Conservation (phyloP, 1,140 invertebrate species). For the Laupala kohalensis region DNA sequence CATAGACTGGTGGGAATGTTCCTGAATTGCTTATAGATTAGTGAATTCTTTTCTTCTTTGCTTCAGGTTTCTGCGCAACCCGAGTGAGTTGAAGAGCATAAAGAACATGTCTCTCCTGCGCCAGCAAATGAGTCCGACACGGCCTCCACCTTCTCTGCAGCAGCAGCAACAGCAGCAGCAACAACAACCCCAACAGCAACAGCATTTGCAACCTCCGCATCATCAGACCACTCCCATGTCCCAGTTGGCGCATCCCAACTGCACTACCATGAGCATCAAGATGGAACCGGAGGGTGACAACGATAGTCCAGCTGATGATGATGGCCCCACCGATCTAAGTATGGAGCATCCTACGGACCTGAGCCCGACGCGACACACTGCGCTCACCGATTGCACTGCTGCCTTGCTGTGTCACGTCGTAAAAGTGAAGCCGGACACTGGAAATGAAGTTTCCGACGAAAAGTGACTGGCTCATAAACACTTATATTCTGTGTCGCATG, state of each 20-base stretch:
- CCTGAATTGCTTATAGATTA: too few species aligned
- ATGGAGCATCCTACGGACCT: slow-evolving; percentile 20
- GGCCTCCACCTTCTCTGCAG: slow-evolving; percentile 17
- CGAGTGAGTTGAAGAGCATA: slow-evolving; percentile 79
- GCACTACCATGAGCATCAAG: slow-evolving; percentile 13
- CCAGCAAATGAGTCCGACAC: slow-evolving; percentile 65
- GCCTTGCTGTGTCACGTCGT: neutral
- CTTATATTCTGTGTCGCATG: too few species aligned
- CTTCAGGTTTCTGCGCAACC: slow-evolving; percentile 71
- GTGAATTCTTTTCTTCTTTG: too few species aligned
- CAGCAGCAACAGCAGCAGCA: slow-evolving; percentile 12
- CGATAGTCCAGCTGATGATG: slow-evolving; percentile 15
- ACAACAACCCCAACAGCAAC: too few species aligned
- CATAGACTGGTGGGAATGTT: too few species aligned
- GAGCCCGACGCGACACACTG: neutral
- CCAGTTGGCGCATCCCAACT: neutral
- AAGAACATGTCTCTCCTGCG: slow-evolving; percentile 80
- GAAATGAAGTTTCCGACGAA: neutral
- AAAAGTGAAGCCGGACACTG: neutral
- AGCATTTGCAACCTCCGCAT: neutral
- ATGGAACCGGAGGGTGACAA: slow-evolving; percentile 11
- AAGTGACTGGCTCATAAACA: too few species aligned
- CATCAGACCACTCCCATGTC: neutral
- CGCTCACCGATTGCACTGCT: neutral
- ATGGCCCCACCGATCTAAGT: slow-evolving; percentile 25